Percentiles rank a stretch among this genome's conserved stretches.
phyloP scores from a whole-genome alignment of 2,113 vertebrate species.

The Seriola rivoliana region DNA sequence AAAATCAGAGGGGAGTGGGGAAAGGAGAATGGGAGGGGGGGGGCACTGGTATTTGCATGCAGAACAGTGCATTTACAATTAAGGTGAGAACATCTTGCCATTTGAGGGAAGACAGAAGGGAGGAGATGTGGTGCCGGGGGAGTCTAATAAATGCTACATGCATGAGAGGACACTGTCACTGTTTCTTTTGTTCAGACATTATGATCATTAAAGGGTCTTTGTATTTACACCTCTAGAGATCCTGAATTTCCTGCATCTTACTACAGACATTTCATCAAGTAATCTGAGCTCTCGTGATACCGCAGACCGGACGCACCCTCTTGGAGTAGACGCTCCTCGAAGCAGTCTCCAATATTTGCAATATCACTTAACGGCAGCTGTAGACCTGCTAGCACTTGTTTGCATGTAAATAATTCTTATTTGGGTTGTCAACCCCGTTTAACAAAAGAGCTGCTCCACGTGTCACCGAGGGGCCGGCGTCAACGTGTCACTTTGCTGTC shows the following conservation, averaged over 20 bases:
- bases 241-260: not conserved
- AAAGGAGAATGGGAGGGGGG: constrained; percentile 8
- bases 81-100: constrained; percentile 55
- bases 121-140: constrained; percentile 3
- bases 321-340: constrained; percentile 17
- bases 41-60: constrained; percentile 65
- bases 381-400: constrained; percentile 47
- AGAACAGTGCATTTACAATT: constrained; percentile 59
- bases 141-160: constrained; percentile 18
- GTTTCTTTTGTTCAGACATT: constrained; percentile 23
- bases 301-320: not conserved
- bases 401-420: constrained; percentile 69
- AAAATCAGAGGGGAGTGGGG: constrained; percentile 65
- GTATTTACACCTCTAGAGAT: not conserved
- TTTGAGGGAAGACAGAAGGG: constrained; percentile 41
- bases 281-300: not conserved
- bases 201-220: not conserved
- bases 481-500: constrained; percentile 66
- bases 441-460: constrained; percentile 43
- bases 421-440: constrained; percentile 62
- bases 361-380: not conserved
- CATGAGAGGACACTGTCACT: constrained; percentile 15
- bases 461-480: constrained; percentile 48
- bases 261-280: not conserved
- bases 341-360: constrained; percentile 13